phyloP scores from a whole-genome alignment of 2,113 vertebrate genomes.

The Oreamnos americanus region DNA sequence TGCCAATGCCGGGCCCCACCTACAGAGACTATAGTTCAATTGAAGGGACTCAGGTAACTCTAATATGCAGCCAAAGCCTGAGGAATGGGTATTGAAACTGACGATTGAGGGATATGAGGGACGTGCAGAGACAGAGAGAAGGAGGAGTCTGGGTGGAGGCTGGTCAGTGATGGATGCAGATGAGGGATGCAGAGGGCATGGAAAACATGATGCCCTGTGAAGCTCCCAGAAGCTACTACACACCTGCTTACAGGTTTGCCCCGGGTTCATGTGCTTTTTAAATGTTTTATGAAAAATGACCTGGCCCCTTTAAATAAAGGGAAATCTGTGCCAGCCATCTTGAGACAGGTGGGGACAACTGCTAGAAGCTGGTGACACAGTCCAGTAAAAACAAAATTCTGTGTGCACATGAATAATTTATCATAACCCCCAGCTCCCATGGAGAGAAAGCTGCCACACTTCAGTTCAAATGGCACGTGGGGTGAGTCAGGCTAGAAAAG shows the following conservation, averaged over 20 bases:
- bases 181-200: no score
- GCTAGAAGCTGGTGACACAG: not conserved
- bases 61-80: no score
- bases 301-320: not conserved
- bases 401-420: not conserved
- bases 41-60: not conserved
- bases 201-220: not conserved
- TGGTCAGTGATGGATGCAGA: not conserved
- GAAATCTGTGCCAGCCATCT: not conserved
- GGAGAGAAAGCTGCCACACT: not conserved
- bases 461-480: not conserved
- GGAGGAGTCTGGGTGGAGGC: not conserved
- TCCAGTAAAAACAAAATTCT: not conserved
- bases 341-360: not conserved
- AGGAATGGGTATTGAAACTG: not conserved
- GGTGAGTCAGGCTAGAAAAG: not conserved
- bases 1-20: not conserved
- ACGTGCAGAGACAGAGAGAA: rapidly evolving
- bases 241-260: not conserved
- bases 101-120: rapidly evolving
- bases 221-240: no score
- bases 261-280: not conserved
- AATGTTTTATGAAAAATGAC: not conserved
- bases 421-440: not conserved
- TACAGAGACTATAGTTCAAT: not conserved